Evolutionary conservation across 2,797 vertebrate species (phyloP), one percentile per base, ranked within the genome.

Genomic region (Lates japonicus): DNA sequence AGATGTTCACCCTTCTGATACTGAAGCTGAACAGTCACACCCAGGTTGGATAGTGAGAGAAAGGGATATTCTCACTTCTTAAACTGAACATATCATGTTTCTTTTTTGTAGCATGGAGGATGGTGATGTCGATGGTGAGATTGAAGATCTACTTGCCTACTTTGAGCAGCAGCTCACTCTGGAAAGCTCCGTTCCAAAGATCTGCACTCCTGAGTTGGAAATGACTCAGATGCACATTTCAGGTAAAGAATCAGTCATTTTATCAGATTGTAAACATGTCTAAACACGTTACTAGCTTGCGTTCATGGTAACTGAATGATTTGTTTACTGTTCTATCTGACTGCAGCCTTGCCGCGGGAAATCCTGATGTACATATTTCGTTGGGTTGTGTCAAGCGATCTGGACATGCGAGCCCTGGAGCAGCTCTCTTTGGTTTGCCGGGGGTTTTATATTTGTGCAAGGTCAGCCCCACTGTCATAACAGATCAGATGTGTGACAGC

Each of bases 341-440:
- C 31, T 87, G 55, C 93, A 99, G 98, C 90, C 0, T 92, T 99
- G 93, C 98, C 98, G 1, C 93, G 96, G 90, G 98, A 99, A 92
- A 96, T 99, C 82, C 93, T 99, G 49, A 98, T 99, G 97, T 99
- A 99, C 93, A 96, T 99, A 91, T 99, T 99, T 87, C 97, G 98
- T 58, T 99, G 98, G 98, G 98, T 99, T 78, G 98, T 99, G 91
- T 99, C 98, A 1, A 98, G 96, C 84, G 97, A 99, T 74, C 92
- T 99, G 93, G 98, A 99, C 92, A 95, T 99, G 88, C 95, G 97
- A 39, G 97, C 98, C 0, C 93, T 99, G 87, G 98, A 99, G 89
- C 98, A 99, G 91, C 94, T 99, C 55, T 98, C 98, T 7, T 90
- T 97, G 87, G 98, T 99, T 73, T 98, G 97, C 93, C 96, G 98